Base-by-base conservation (phyloP, 2,888 invertebrate species). In the Trichogramma dendrolimi region DNA sequence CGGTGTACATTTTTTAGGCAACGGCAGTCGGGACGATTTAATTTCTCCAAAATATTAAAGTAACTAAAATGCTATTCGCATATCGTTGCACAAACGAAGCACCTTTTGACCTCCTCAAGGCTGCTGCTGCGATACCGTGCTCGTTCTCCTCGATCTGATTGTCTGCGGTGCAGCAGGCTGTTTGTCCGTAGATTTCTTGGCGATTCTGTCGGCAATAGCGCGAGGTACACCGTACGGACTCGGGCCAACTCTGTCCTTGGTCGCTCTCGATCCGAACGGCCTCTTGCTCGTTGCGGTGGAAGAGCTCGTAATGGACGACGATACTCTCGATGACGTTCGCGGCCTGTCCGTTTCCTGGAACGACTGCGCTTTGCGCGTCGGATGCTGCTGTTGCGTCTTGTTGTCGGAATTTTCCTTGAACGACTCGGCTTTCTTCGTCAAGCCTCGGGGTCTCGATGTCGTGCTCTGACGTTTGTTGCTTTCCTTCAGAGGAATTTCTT, bases 241-340 rank as follows among this genome's bases (percentile, higher is more conserved):
- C 0, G 79, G 80, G 68, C 81, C 81, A 4, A 81, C 73, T 64
- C 75, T 73, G 8, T 79, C 80, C 79, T 80, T 73, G 53, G 48
- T 61, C 1, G 58, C 61, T 6, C 27, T 27, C 27, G 27, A 27
- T 27, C 27, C 27, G 27, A 27, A 27, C 27, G 49, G 46, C 56
- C 46, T 64, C 51, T 48, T 55, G 54, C 47, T 58, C 62, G 60
- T 77, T 76, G 63, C 76, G 76, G 0, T 77, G 55, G 5, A 77
- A 72, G 10, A 74, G 75, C 49, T 77, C 77, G 6, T 27, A 27
- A 27, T 27, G 27, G 27, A 27, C 27, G 27, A 76, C 67, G 56
- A 71, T 74, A 42, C 71, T 72, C 38, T 78, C 76, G 6, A 75
- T 75, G 6, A 61, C 62, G 57, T 66, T 64, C 27, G 60, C 49